A percentile compares a stretch with the other conserved stretches of the same genome.
These are phyloP conservation scores for Catagonus wagneri DNA, from an alignment of 2,113 vertebrate genomes.

Conservation along the genomic window DNA sequence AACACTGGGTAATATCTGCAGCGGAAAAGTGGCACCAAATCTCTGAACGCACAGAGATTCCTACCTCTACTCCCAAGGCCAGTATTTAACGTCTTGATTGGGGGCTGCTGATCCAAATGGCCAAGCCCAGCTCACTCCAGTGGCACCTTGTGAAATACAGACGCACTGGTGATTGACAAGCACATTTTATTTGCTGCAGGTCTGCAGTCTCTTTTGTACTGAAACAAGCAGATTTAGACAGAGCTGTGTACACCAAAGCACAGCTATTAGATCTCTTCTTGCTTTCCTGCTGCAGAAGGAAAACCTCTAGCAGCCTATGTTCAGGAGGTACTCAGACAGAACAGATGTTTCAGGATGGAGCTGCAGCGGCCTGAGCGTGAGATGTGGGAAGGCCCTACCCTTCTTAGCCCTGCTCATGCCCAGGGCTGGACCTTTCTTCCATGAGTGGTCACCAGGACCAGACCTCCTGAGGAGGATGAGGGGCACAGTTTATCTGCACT, in stretches of 20 bases:
- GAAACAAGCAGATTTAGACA: background rate
- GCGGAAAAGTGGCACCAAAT: background rate
- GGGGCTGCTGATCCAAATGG: background rate
- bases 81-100: background rate
- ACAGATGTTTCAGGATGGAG: background rate
- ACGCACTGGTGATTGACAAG: background rate
- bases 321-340: background rate
- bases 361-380: accelerated
- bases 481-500: background rate
- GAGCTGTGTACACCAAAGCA: background rate
- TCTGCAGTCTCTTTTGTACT: background rate
- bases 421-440: background rate
- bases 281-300: background rate
- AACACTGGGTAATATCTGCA: too few species aligned
- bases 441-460: background rate
- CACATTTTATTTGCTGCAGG: background rate
- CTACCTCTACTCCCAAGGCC: background rate
- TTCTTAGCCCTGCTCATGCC: background rate
- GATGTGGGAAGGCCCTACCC: background rate
- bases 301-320: background rate
- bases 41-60: background rate
- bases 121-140: background rate
- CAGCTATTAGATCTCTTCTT: too few species aligned
- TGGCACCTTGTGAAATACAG: background rate
- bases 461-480: background rate